Percentiles rank a stretch among this genome's conserved stretches.
phyloP scores from a whole-genome alignment of 2,888 invertebrate species.

The Cataglyphis livida region DNA sequence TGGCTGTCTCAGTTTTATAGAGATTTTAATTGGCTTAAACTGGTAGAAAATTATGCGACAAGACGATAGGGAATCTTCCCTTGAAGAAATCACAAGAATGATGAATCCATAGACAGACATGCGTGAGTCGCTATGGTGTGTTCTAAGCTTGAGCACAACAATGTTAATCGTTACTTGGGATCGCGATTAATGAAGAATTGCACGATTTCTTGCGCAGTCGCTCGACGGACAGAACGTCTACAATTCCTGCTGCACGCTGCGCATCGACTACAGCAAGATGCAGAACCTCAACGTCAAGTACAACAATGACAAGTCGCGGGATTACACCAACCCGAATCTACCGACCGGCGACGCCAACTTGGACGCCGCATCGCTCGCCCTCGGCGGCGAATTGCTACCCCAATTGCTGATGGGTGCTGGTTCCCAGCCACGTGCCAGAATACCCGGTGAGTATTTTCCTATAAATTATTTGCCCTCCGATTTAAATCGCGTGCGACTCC shows the following conservation, averaged over 20 bases:
- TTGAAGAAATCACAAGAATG: neutral
- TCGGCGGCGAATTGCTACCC: slow-evolving; percentile 89
- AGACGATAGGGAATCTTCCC: neutral
- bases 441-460: slow-evolving; percentile 81
- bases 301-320: slow-evolving; percentile 99
- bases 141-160: slow-evolving; percentile 15
- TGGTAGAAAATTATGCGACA: neutral
- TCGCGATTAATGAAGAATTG: slow-evolving; percentile 7
- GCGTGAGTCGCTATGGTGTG: slow-evolving; percentile 11
- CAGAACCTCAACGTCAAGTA: slow-evolving; percentile 99
- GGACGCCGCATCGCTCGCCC: slow-evolving; percentile 89
- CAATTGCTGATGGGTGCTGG: slow-evolving; percentile 87
- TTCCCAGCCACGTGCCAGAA: slow-evolving; percentile 83
- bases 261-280: slow-evolving; percentile 99
- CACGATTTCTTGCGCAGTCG: slow-evolving; percentile 87
- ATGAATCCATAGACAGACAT: neutral
- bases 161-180: neutral
- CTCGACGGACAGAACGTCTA: slow-evolving; percentile 99
- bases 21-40: neutral
- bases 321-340: slow-evolving; percentile 99
- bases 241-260: slow-evolving; percentile 99
- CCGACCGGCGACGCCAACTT: slow-evolving; percentile 95
- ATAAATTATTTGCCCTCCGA: neutral
- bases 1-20: neutral
- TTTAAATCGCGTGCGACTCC: neutral